Evolutionary conservation across 2,113 vertebrate genomes (phyloP).

Genomic region (Labrus mixtus): DNA sequence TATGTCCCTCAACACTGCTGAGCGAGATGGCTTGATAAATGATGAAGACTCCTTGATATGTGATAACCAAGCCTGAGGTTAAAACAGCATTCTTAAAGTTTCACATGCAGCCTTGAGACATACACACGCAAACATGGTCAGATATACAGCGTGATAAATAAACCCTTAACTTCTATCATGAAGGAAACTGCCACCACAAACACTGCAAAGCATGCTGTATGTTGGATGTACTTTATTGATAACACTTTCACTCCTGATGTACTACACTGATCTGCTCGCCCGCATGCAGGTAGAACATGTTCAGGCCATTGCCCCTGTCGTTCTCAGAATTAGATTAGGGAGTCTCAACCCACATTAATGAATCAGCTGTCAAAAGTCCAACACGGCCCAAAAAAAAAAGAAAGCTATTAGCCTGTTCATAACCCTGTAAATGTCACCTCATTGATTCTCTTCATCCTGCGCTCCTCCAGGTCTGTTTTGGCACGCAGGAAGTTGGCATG

Average conservation of each 20-base stretch:
- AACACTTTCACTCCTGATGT: neutral
- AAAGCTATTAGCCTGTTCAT: slow-evolving; percentile 16
- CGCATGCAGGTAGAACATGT: slow-evolving; percentile 21
- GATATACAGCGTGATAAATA: slow-evolving; percentile 11
- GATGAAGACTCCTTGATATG: neutral
- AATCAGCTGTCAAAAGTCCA: slow-evolving; percentile 14
- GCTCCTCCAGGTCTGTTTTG: slow-evolving; percentile 92
- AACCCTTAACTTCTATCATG: slow-evolving; percentile 8
- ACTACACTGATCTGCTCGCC: slow-evolving; percentile 16
- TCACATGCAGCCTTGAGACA: neutral
- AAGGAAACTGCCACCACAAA: neutral
- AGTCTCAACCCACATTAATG: slow-evolving; percentile 14
- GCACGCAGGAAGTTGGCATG: slow-evolving; percentile 92
- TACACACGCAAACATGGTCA: neutral
- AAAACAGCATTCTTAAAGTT: slow-evolving; percentile 25
- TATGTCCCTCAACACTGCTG: neutral
- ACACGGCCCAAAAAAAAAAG: slow-evolving; percentile 10
- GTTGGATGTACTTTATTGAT: neutral
- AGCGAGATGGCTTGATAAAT: neutral
- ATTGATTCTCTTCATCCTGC: slow-evolving; percentile 93
- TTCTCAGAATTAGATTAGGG: slow-evolving; percentile 21
- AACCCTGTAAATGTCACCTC: slow-evolving; percentile 81
- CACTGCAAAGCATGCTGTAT: neutral
- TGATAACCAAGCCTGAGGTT: neutral
- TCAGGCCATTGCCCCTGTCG: slow-evolving; percentile 1